Percentiles rank a stretch among this genome's conserved stretches.
Evolutionary conservation across 1,140 invertebrate species (phyloP).

Genomic region (Diachasmimorpha longicaudata): DNA sequence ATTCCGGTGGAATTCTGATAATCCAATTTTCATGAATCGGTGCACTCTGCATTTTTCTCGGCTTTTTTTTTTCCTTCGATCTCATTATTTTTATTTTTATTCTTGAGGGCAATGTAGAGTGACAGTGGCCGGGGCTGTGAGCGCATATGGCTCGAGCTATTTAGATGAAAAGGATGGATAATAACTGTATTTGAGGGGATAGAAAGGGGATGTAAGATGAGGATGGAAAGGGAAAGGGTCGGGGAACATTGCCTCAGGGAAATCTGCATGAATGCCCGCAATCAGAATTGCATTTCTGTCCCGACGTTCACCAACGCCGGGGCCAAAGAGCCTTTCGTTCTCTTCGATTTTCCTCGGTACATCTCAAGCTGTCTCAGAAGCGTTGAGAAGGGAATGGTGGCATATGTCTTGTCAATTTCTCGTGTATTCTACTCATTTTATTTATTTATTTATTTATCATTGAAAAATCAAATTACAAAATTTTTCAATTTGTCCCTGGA

Average conservation of each 20-base stretch:
- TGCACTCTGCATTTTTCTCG: not conserved
- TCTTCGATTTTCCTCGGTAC: not conserved
- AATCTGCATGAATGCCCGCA: conserved; percentile 48
- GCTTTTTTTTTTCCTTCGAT: not conserved
- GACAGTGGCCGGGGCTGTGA: conserved; percentile 18
- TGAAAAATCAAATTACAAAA: no score
- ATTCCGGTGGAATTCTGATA: not conserved
- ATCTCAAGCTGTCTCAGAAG: not conserved
- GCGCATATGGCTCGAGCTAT: conserved; percentile 19
- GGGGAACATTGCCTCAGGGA: conserved; percentile 32
- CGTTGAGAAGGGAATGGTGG: no score
- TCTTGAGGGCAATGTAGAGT: conserved; percentile 15
- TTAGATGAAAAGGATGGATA: conserved; percentile 39
- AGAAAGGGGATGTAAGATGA: not conserved
- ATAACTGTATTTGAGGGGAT: conserved; percentile 14
- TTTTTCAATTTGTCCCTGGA: no score
- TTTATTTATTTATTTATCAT: not conserved
- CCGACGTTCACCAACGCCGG: not conserved
- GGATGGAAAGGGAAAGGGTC: no score
- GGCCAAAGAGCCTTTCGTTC: not conserved
- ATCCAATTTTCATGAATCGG: not conserved
- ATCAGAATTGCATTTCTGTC: conserved; percentile 47
- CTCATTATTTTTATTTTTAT: not conserved
- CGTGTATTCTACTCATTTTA: not conserved
- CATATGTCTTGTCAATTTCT: not conserved